Base-by-base conservation (phyloP, 2,113 vertebrate genomes). In the Seriola dumerili region DNA sequence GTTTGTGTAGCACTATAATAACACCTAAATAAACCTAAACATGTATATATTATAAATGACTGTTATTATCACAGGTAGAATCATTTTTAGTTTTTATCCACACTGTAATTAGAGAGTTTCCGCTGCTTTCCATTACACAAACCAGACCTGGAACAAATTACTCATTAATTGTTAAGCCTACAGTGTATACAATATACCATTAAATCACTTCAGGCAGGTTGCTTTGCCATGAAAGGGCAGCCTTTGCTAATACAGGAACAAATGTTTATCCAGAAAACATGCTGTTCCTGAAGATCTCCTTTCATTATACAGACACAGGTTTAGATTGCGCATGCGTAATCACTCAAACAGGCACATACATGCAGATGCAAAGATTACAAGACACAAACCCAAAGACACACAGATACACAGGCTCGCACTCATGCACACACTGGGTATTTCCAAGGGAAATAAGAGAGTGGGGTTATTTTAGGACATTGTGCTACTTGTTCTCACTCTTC, bases 361-460 rank as follows among this genome's bases (percentile, higher is more conserved):
- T 69, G 85, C 64, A 17, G 17, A 21, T 66, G 63, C 12, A 85
- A 62, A 83, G 77, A 80, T 81, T 81, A 70, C 48, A 76, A 80
- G 25, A 71, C 10, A 65, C 55, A 40, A 17, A 13, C 52, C 21
- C 23, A 38, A 42, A 79, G 23, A 78, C 40, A 44, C 59, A 57
- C 50, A 69, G 25, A 69, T 19, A 29, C 68, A 72, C 57, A 55
- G 46, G 44, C 58, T 36, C 64, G 21, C 36, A 67, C 59, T 67
- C 72, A 73, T n/a, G 40, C 36, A 54, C 67, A 78, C 65, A 40
- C 36, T 67, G 91, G 91, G 92, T 90, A 91, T 91, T 93, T 93
- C 89, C 91, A 87, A 90, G 79, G 85, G 89, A 87, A 91, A 89
- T 80, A 76, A 85, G 66, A 62, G 46, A 82, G 83, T 82, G 48